Evolutionary conservation across 1,140 invertebrate genomes (phyloP), one percentile per base, ranked within the genome.

Genomic region (Stenopsyche tienmushanensis): DNA sequence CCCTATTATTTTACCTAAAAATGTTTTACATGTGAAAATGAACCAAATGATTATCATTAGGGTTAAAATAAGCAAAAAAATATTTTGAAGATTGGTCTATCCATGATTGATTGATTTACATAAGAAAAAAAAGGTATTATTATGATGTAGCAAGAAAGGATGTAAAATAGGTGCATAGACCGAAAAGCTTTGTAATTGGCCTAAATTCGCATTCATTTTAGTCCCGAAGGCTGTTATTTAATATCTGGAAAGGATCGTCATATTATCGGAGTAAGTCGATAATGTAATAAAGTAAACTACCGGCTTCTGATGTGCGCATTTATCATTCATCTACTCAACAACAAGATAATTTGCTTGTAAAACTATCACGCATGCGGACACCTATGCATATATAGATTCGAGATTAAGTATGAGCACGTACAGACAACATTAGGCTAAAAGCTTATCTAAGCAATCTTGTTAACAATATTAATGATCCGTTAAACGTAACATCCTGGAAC

Each of bases 401-500:
- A 57, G 42, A 57, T 54, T 65, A 58, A 65, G 44, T 65, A 13
- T 34, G 25, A 29, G 7, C 52, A 26, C 25, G 52, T 29, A 55
- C 50, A 20, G 50, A 10, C 21, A 42, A 42, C 55, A 58, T 58
- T 44, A 44, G 21, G 21, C 29, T 44, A 26, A 58, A 58, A 58
- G 55, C 55, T 44, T 58, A 58, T 58, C 55, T 24, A 29, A 58
- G 55, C 55, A 42, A 58, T 58, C 55, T 58, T 58, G 25, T 58
- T 58, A 58, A 58, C 55, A 58, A 58, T 58, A 58, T 58, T 58
- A 58, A 58, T 58, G 55, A 58, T 58, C 55, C 55, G 55, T 58
- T 58, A 58, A 58, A 58, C 55, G 55, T 26, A 45, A 45, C 55
- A 45, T 58, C 55, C 55, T 44, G 55, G 44, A 58, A 39, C 39